Base-by-base conservation (phyloP, 2,888 invertebrate species). In the Drosophila anomelani region DNA sequence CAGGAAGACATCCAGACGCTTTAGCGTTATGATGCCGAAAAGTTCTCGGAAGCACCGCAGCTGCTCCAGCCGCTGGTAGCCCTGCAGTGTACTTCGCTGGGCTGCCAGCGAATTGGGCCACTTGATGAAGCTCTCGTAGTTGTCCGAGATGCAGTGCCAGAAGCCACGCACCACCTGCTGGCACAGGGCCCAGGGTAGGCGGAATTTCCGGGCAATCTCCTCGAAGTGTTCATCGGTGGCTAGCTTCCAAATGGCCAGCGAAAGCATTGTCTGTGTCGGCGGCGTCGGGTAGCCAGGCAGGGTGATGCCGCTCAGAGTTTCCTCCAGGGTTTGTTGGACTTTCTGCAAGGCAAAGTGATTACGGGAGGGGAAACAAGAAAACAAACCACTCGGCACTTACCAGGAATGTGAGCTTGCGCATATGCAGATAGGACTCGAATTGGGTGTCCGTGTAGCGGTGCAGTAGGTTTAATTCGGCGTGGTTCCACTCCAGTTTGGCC, bases 181-280 rank as follows among this genome's bases (percentile, higher is more conserved):
- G 58, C 92, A 92, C 23, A 90, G 70, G 3, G 77, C 76, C 51
- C 90, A 83, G 0, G 91, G 90, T 4, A 91, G 85, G 38, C 90
- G 87, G 68, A 92, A 92, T 46, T 91, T 90, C 3, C 89, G 85
- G 1, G 91, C 80, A 54, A 92, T 92, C 63, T 92, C 91, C 54
- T 92, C 92, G 38, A 92, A 92, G 57, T 92, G 92, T 53, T 92
- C 92, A 64, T 92, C 91, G 4, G 92, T 92, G 15, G 91, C 76
- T 3, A 92, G 73, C 59, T 92, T 92, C 92, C 92, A 92, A 13
- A 92, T 56, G 1, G 92, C 89, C 17, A 92, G 75, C 0, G 92
- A 91, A 4, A 92, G 85, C 4, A 88, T 89, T 0, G 91, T 91
- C 59, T 90, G 90, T 0, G 64, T 26, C 36, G 64, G 67, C 20